phyloP scores from a whole-genome alignment of 2,797 vertebrate genomes.

The Prunella strophiata region DNA sequence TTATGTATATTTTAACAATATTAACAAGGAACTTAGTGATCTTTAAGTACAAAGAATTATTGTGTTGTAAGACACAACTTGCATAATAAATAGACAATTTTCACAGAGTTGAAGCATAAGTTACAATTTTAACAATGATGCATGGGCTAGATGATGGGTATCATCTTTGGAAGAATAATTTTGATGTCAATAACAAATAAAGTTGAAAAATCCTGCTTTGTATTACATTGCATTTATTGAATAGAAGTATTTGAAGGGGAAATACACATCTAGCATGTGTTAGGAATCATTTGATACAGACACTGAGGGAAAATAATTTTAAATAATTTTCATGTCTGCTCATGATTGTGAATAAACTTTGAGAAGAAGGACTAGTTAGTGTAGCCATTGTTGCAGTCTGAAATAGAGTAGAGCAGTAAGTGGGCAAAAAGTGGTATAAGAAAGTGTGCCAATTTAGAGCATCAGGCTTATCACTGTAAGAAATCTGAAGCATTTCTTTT shows the following conservation, averaged over 20 bases:
- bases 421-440: neutral
- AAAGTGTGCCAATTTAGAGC: neutral
- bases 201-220: neutral
- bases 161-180: neutral
- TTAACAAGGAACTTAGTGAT: neutral
- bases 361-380: neutral
- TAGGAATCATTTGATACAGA: neutral
- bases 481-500: neutral
- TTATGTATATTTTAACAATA: neutral
- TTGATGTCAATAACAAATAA: neutral
- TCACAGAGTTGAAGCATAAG: neutral
- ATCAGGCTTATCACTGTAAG: neutral
- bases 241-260: neutral
- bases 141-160: neutral
- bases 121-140: neutral
- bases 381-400: neutral
- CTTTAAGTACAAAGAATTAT: neutral
- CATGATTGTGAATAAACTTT: neutral
- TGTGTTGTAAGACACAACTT: neutral
- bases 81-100: neutral
- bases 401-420: neutral
- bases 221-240: neutral
- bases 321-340: neutral
- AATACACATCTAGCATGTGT: fast-evolving
- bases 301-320: neutral